phyloP scores from a whole-genome alignment of 2,888 invertebrate species.

The Mechanitis messenoides region DNA sequence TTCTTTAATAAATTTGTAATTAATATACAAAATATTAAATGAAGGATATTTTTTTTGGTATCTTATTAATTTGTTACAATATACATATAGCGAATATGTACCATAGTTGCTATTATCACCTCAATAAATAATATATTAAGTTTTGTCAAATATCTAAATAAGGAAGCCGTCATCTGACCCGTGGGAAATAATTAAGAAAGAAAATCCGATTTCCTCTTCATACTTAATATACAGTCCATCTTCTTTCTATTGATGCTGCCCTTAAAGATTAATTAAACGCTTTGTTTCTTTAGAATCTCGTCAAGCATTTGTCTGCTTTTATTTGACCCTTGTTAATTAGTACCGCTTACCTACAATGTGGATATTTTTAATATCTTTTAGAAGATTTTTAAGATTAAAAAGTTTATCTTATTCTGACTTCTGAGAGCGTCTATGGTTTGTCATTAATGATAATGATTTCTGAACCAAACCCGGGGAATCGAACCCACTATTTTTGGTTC shows the following conservation, averaged over 20 bases:
- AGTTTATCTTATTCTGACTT: too few relatives aligned
- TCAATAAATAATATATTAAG: background rate
- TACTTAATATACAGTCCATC: conserved; percentile 40
- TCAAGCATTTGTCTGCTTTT: conserved; percentile 35
- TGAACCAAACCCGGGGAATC: too few relatives aligned
- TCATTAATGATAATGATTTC: too few relatives aligned
- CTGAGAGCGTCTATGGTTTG: too few relatives aligned
- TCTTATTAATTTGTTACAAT: too few relatives aligned
- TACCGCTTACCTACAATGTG: background rate
- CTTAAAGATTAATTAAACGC: conserved; percentile 67
- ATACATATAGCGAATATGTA: too few relatives aligned
- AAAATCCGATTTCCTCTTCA: conserved; percentile 54
- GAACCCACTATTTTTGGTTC: too few relatives aligned
- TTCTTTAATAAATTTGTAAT: too few relatives aligned
- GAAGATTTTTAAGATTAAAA: too few relatives aligned
- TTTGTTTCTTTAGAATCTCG: conserved; percentile 52
- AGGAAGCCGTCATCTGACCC: conserved; percentile 18
- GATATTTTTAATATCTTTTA: too few relatives aligned
- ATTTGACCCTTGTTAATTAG: background rate
- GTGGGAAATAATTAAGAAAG: conserved; percentile 40
- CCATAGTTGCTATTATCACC: background rate
- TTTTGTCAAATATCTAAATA: background rate
- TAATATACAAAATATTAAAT: too few relatives aligned
- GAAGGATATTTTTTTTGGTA: too few relatives aligned
- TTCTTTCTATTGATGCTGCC: conserved; percentile 53